Conservation (phyloP, 2,888 invertebrate species). For the Hemaris fuciformis region DNA sequence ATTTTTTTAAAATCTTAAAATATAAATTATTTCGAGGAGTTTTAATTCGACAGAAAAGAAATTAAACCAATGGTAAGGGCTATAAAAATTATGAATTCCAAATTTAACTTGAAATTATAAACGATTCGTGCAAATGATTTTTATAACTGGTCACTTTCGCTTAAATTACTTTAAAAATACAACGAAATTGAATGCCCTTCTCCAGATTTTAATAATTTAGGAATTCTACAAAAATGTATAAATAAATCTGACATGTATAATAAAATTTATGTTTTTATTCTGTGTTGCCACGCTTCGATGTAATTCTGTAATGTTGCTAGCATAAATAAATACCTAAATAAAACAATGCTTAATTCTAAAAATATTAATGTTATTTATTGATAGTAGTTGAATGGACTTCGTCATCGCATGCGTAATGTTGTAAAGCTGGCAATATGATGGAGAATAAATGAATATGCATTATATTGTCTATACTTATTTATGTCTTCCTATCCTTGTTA, state of each 20-base stretch:
- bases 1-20: too few relatives aligned
- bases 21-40: background rate
- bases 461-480: constrained; percentile 10
- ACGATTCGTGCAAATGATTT: too few relatives aligned
- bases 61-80: background rate
- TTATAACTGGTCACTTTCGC: too few relatives aligned
- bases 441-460: constrained; percentile 39
- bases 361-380: constrained; percentile 78
- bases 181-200: background rate
- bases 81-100: background rate
- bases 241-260: background rate
- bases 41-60: background rate
- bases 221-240: background rate
- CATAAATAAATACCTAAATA: constrained; percentile 52
- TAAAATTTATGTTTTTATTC: constrained; percentile 23
- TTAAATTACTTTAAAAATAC: background rate
- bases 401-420: constrained; percentile 48
- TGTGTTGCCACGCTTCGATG: constrained; percentile 32
- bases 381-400: constrained; percentile 72
- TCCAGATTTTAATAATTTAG: background rate
- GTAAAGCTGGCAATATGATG: constrained; percentile 15
- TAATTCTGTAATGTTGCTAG: constrained; percentile 68
- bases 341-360: constrained; percentile 65
- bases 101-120: background rate
- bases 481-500: too few relatives aligned